phyloP scores from a whole-genome alignment of 2,797 vertebrate genomes.

The Rhinophrynus dorsalis region DNA sequence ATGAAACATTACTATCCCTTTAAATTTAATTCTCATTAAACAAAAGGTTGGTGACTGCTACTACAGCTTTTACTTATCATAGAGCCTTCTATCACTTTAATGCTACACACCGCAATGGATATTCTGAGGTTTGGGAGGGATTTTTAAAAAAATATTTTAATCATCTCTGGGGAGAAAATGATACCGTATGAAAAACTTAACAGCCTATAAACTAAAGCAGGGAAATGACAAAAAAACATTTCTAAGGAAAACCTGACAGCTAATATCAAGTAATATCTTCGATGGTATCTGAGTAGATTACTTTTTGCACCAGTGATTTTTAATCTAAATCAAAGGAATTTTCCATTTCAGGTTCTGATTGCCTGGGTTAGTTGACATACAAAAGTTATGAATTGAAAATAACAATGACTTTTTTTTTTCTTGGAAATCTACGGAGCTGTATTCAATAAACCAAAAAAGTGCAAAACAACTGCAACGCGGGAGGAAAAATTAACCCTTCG shows the following conservation, averaged over 20 bases:
- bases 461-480: no score
- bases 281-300: background rate
- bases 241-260: background rate
- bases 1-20: no score
- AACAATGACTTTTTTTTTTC: conserved; percentile 4
- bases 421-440: background rate
- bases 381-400: conserved; percentile 21
- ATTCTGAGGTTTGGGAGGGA: no score
- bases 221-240: conserved; percentile 1
- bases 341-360: conserved; percentile 28
- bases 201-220: background rate
- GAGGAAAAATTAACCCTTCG: no score
- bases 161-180: background rate
- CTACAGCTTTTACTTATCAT: no score
- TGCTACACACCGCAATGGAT: no score
- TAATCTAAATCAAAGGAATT: conserved; percentile 22
- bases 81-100: no score
- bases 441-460: no score
- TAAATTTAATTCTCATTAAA: no score
- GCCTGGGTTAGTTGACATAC: background rate
- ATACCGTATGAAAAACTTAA: background rate
- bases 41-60: no score
- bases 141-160: background rate
- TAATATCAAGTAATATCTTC: conserved; percentile 5
- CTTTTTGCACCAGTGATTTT: conserved; percentile 33